Conservation (phyloP, 2,888 invertebrate species). For the Lochmaea crataegi region DNA sequence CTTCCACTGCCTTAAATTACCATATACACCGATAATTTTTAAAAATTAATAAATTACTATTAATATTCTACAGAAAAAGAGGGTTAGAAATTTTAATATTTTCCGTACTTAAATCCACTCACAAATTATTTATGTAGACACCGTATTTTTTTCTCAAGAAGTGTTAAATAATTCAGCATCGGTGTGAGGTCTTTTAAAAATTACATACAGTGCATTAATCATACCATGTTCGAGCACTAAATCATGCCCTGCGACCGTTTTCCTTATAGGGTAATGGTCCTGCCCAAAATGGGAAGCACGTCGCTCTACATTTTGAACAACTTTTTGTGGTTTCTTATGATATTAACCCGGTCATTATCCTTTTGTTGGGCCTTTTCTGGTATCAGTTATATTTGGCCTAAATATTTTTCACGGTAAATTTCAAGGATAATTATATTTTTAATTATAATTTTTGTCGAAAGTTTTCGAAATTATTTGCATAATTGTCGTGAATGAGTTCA, state of each 20-base stretch:
- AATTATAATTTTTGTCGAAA: neutral
- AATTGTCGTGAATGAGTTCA: constrained; percentile 1
- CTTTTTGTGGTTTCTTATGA: constrained; percentile 35
- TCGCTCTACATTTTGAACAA: constrained; percentile 46
- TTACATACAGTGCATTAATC: constrained; percentile 51
- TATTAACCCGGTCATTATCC: constrained; percentile 28
- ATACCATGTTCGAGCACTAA: constrained; percentile 47
- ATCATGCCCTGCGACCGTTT: constrained; percentile 50
- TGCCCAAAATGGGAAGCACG: constrained; percentile 46
- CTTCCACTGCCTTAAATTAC: no score
- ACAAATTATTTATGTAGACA: neutral
- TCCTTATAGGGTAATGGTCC: constrained; percentile 48
- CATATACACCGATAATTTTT: no score
- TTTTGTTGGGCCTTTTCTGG: constrained; percentile 18
- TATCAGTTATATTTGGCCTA: constrained; percentile 16
- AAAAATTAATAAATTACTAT: no score
- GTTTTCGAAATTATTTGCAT: neutral
- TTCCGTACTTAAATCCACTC: neutral
- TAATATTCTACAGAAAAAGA: no score
- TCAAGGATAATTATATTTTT: constrained; percentile 11
- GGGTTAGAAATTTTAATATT: no score
- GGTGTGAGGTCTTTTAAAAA: constrained; percentile 54
- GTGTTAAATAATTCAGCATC: constrained; percentile 37
- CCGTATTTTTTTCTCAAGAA: constrained; percentile 11
- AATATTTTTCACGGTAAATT: constrained; percentile 17